Evolutionary conservation across 2,888 invertebrate genomes (phyloP), one percentile per base, ranked within the genome.

Genomic region (Eremobia ochroleuca): DNA sequence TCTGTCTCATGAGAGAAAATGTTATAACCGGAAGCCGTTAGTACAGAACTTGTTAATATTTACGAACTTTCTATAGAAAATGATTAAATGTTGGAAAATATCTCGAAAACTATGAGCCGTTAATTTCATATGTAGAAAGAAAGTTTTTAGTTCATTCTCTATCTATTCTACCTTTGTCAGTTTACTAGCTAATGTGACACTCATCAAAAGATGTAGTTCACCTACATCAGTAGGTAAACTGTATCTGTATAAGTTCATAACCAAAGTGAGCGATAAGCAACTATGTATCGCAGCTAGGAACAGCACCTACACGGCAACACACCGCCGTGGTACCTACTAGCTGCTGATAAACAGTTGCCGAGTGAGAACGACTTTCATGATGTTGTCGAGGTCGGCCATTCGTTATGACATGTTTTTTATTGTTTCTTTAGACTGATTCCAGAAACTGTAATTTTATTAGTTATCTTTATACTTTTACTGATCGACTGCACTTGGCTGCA

Each of bases 261-360:
- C 28, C 21, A 55, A 40, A 25, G 28, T 34, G 66, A 31, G 15
- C 46, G 82, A 83, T 82, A 80, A 69, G 80, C 55, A 69, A 76
- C 76, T 76, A 62, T 73, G 84, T 82, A 34, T 0, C 1, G 31
- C 68, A 66, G 34, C 67, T 68, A 18, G 67, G 1, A 72, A 79
- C 82, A 59, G 4, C 11, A 40, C 40, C 43, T 46, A 15, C 43
- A 15, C 11, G n/a, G n/a, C n/a, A n/a, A n/a, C n/a, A n/a, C n/a
- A n/a, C n/a, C n/a, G n/a, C n/a, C n/a, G n/a, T n/a, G 34, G 34
- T 43, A 15, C 15, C 43, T 43, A 43, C 15, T 9, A 1, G 21
- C 21, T 1, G 1, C n/a, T 69, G 76, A 82, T 82, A 72, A 65
- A 15, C 34, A 9, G 69, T 70, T 52, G 78, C 37, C 61, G 31